Conservation (phyloP, 2,888 invertebrate species). For the Coelogynopora nodosa region DNA sequence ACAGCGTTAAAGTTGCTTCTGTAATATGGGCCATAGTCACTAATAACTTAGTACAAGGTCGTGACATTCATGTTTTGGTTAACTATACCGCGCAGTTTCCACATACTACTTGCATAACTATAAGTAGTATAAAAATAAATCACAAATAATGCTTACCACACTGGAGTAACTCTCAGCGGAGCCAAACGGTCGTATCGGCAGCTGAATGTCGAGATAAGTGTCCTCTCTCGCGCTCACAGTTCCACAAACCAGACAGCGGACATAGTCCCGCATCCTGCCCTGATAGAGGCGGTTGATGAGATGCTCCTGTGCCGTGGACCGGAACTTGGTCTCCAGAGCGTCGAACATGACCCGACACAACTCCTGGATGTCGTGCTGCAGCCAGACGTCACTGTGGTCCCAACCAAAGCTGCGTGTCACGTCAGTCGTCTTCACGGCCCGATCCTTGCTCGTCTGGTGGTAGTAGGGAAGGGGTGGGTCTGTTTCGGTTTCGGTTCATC, state of each 20-base stretch:
- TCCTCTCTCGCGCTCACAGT: conserved; percentile 78
- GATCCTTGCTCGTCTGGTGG: conserved; percentile 63
- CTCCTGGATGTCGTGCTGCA: conserved; percentile 87
- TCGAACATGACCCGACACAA: conserved; percentile 84
- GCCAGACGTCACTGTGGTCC: conserved; percentile 81
- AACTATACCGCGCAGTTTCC: too few species aligned
- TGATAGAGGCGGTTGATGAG: conserved; percentile 75
- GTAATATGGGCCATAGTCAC: too few species aligned
- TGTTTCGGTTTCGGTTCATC: too few species aligned
- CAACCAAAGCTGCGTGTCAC: conserved; percentile 83
- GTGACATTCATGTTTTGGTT: too few species aligned
- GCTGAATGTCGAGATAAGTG: conserved; percentile 78
- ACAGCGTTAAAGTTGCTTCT: too few species aligned
- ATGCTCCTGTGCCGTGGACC: conserved; percentile 70
- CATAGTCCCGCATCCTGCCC: conserved; percentile 78
- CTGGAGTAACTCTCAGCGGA: conserved; percentile 73
- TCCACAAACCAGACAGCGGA: conserved; percentile 79
- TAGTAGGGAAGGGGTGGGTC: background rate
- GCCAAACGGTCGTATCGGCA: conserved; percentile 79
- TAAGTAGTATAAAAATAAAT: too few species aligned
- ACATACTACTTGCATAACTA: too few species aligned
- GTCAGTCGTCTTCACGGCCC: conserved; percentile 79
- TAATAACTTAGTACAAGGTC: too few species aligned
- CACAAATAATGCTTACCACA: conserved; percentile 67
- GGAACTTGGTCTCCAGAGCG: conserved; percentile 76